Base-by-base conservation (phyloP, 2,113 vertebrate genomes). In the Rallus limicola region DNA sequence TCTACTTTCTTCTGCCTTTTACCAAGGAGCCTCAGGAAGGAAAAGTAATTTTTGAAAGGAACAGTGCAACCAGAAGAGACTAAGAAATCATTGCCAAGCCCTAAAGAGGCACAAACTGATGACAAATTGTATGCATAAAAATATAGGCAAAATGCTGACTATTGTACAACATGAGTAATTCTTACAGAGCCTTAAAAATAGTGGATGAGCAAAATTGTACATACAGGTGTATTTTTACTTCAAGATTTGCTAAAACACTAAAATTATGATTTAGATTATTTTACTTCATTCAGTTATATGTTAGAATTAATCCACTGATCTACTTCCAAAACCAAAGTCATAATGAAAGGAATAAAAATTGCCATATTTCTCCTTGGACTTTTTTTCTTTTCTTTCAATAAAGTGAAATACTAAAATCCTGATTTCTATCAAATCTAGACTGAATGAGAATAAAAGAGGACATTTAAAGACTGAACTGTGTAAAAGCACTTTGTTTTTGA, bases 81-180 rank as follows among this genome's bases (percentile, higher is more conserved):
- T 83, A 75, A 69, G 58, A 85, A 90, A 60, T 63, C 29, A 72
- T 64, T 96, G 52, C 56, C 80, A 90, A 92, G 85, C 20, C 64
- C 69, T 53, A 62, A 97, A 92, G 34, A 72, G 50, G 55, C 65
- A 95, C 71, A 93, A 72, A 91, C 24, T 64, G 77, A 94, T 84
- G 72, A 95, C 55, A 59, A 75, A 84, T 82, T 88, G 48, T 46
- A 90, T 90, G n/a, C 52, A 90, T 80, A 88, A 96, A 92, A 82
- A 65, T 65, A 86, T 7, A 90, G 68, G 72, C 56, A 95, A 88
- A 95, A 86, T 94, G 52, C 83, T 92, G 72, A 86, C 62, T 90
- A 55, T 46, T 38, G 60, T 52, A 92, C 42, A 96, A 90, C n/a
- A 40, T 60, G 26, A 76, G 69, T 52, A 92, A 63, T 48, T 90